Evolutionary conservation across 2,888 invertebrate genomes (phyloP), one percentile per base, ranked within the genome.

Genomic region (Parnassius orleans): DNA sequence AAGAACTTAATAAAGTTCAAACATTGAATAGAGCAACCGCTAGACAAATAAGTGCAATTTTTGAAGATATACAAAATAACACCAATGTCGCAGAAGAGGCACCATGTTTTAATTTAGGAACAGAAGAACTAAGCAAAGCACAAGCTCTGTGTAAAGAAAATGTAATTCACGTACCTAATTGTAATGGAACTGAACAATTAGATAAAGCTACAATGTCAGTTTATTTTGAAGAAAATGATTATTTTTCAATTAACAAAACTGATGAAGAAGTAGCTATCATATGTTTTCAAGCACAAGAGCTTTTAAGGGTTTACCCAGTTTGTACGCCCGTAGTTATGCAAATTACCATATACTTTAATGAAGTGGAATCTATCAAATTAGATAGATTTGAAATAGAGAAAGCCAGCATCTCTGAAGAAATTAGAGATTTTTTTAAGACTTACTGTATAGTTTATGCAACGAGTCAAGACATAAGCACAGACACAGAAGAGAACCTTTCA

Each of bases 121-220:
- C 14, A 11, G 46, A 56, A 56, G 47, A 53, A 14, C 33, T 61
- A 9, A 44, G 1, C 2, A 61, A 51, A 55, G 56, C 51, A 9
- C 33, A 52, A 10, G 24, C 33, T 12, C 11, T 43, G 12, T 51
- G 46, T 10, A 61, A 56, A 52, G 61, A 61, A 46, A 46, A 24
- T 2, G 12, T 46, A 56, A 51, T 43, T 47, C 33, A 51, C 5
- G 52, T 12, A 47, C 2, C 19, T 7, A 41, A 19, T 14, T n/a
- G 11, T 57, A 19, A 52, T 42, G 51, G 44, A 12, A 47, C 9
- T 24, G 12, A 52, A 14, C 12, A 43, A 11, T n/a, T 50, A 33
- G 41, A 14, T 51, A 44, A 48, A 33, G 51, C 60, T 44, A 12
- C 55, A 24, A 33, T 55, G 2, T 14, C 11, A 14, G 33, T 1